phyloP scores from a whole-genome alignment of 1,140 invertebrate genomes.

The Tetranychus cinnabarinus region DNA sequence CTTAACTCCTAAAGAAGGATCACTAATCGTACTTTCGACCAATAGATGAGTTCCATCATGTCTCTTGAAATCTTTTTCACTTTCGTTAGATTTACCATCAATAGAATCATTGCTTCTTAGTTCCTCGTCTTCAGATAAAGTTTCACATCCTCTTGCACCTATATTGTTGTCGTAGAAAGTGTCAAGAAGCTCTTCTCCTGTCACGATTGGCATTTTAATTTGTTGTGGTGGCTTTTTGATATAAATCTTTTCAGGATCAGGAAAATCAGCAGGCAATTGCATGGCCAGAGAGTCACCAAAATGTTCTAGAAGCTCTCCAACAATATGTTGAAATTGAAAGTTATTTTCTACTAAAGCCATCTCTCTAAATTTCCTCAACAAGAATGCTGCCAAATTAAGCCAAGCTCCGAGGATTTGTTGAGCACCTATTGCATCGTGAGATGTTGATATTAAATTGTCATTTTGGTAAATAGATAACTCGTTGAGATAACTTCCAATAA shows the following conservation, averaged over 20 bases:
- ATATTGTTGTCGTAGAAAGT: conserved; percentile 13
- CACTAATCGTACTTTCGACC: conserved; percentile 18
- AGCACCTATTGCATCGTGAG: conserved; percentile 14
- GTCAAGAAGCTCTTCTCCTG: conserved; percentile 19
- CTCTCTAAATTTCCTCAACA: conserved; percentile 11
- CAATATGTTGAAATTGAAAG: conserved; percentile 11
- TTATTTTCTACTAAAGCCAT: neutral
- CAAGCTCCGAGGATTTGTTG: conserved; percentile 19
- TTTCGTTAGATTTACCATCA: neutral
- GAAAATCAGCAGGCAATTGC: conserved; percentile 13
- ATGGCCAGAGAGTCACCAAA: conserved; percentile 20
- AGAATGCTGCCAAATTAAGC: neutral
- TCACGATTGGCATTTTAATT: conserved; percentile 13
- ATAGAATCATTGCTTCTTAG: conserved; percentile 9
- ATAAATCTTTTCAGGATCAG: neutral
- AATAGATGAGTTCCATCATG: conserved; percentile 12
- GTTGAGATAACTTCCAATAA: conserved; percentile 17
- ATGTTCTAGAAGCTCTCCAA: conserved; percentile 17
- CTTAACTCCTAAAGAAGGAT: conserved; percentile 21
- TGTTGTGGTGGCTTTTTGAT: conserved; percentile 3
- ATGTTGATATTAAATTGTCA: conserved; percentile 11
- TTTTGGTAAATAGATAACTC: conserved; percentile 14
- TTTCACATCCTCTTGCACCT: conserved; percentile 7
- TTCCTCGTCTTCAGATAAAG: conserved; percentile 9
- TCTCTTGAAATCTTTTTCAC: neutral